Evolutionary conservation across 2,888 invertebrate species (phyloP), one percentile per base, ranked within the genome.

Genomic region (Fissipunctia ypsillon): DNA sequence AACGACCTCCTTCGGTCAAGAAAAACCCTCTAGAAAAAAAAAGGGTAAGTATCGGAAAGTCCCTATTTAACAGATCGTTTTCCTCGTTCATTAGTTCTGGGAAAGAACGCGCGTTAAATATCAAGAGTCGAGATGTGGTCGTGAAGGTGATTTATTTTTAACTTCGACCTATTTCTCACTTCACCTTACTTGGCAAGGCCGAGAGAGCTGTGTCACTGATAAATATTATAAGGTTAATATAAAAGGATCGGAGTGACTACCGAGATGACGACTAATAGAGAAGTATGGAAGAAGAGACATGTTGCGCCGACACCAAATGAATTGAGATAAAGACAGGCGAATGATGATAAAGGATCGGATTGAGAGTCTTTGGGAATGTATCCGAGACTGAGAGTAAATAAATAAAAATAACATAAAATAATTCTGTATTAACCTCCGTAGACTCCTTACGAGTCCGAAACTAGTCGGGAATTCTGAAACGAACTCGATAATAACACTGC

Each of bases 41-140:
- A 25, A 28, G 10, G 0, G 35, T 31, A 12, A 63, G 56, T 78
- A 78, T 76, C 63, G 63, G 52, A 52, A 72, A 81, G 56, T 43
- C 54, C 69, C 61, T 43, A 54, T 28, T 66, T 54, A 43, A 35
- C n/a, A 12, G 71, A 28, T 43, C 61, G 16, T 81, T 80, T 81
- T 78, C 74, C 83, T 73, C 14, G 59, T 81, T 84, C 81, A 84
- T 84, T 83, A 83, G 60, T 28, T n/a, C 52, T 25, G 56, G 72
- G 71, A 52, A 68, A 80, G 73, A 57, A 61, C 84, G 78, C 38
- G 71, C 25, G 80, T 70, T 74, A 71, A 77, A 83, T 83, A 69
- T 31, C 68, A 76, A 63, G 35, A 28, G 60, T 28, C 56, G 64
- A 54, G 52, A 31, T 31, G 66, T 67, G 66, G 45, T n/a, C 31